These are phyloP conservation scores for Valencia hispanica DNA, from an alignment of 2,797 vertebrate species.

Conservation along the genomic window DNA sequence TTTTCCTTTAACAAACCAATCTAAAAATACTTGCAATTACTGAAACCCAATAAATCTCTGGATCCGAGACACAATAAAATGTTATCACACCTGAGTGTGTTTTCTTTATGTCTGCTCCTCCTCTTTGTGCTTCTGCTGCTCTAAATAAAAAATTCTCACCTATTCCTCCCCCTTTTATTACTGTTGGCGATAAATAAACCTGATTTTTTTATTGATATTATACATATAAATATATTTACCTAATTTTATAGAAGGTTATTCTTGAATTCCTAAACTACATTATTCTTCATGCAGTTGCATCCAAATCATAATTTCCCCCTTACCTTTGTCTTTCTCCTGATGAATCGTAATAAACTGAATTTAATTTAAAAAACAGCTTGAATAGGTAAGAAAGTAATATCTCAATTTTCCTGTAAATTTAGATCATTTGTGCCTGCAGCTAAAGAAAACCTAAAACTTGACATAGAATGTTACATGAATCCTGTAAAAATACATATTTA, in stretches of 20 bases:
- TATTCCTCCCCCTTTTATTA: neutral
- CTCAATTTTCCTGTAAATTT: neutral
- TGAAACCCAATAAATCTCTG: constrained; percentile 11
- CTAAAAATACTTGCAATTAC: constrained; percentile 35
- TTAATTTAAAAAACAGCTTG: neutral
- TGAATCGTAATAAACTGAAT: neutral
- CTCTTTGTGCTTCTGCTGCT: constrained; percentile 42
- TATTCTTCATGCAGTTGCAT: neutral
- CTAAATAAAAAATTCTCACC: constrained; percentile 42
- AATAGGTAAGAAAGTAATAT: no score
- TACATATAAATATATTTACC: neutral
- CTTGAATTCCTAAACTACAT: neutral
- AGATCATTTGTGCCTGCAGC: no score
- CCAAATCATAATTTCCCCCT: neutral
- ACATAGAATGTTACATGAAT: neutral
- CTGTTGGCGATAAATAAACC: neutral
- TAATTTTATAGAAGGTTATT: neutral
- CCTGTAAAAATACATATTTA: neutral
- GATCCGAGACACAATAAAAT: constrained; percentile 44
- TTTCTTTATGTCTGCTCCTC: neutral
- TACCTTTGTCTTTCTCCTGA: neutral
- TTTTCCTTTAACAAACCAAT: constrained; percentile 21
- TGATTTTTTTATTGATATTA: neutral
- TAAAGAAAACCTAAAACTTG: neutral
- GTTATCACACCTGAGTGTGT: constrained; percentile 39